These are phyloP conservation scores for Neelides folsomi DNA, from an alignment of 2,888 invertebrate species.

Conservation along the genomic window DNA sequence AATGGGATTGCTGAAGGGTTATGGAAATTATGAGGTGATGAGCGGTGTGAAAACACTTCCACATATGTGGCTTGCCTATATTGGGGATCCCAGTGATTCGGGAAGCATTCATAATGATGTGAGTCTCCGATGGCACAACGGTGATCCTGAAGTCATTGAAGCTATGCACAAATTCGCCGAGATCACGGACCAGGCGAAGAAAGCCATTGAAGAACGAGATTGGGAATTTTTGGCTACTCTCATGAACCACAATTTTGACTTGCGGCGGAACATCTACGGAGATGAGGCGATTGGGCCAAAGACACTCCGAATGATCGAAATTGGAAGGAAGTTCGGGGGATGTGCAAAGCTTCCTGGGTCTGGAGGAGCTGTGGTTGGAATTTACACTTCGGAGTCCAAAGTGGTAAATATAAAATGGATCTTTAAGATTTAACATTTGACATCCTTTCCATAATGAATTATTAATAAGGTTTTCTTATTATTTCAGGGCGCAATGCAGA, in stretches of 20 bases:
- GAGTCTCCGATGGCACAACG: slow-evolving; percentile 18
- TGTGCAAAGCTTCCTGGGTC: slow-evolving; percentile 29
- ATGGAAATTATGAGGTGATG: slow-evolving; percentile 24
- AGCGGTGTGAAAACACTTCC: slow-evolving; percentile 13
- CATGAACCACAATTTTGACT: slow-evolving; percentile 25
- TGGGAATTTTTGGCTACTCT: slow-evolving; percentile 16
- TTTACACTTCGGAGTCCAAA: slow-evolving; percentile 3
- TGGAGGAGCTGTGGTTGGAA: slow-evolving; percentile 29
- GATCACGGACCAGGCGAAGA: slow-evolving; percentile 19
- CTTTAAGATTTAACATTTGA: background rate
- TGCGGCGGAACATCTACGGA: slow-evolving; percentile 21
- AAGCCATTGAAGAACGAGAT: slow-evolving; percentile 14
- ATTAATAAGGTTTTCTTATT: background rate
- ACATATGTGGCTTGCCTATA: slow-evolving; percentile 27
- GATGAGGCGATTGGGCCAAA: slow-evolving; percentile 17
- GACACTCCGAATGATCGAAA: slow-evolving; percentile 24
- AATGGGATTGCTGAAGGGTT: slow-evolving; percentile 7
- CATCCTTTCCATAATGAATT: no score
- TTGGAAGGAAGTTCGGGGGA: slow-evolving; percentile 23
- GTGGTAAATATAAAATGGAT: slow-evolving; percentile 1
- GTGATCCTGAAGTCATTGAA: slow-evolving; percentile 13
- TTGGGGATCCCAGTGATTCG: slow-evolving; percentile 27
- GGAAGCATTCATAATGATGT: slow-evolving; percentile 30
- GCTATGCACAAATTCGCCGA: slow-evolving; percentile 18
- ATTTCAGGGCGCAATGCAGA: slow-evolving; percentile 6